Percentiles rank a stretch among this genome's conserved stretches.
Evolutionary conservation across 2,888 invertebrate genomes (phyloP).

Genomic region (Drosophila borborema): DNA sequence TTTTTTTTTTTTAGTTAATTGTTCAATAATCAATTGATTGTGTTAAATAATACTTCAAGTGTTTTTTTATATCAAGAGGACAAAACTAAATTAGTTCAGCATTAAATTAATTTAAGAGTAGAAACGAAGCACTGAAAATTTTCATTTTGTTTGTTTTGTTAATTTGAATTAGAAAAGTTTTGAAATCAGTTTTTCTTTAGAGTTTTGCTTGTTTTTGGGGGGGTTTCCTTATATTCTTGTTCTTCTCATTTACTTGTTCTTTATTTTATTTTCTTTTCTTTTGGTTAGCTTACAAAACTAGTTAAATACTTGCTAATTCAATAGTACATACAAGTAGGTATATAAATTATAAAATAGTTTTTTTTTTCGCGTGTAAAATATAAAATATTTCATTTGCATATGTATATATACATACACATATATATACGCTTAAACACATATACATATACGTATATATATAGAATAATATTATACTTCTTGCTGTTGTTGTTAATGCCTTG

Average conservation of each 20-base stretch:
- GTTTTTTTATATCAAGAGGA: slow-evolving; percentile 26
- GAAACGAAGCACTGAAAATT: slow-evolving; percentile 53
- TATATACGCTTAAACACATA: slow-evolving; percentile 40
- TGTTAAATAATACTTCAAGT: slow-evolving; percentile 75
- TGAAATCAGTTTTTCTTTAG: slow-evolving; percentile 44
- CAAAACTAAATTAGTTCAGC: slow-evolving; percentile 64
- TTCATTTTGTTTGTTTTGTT: neutral
- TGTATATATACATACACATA: slow-evolving; percentile 27
- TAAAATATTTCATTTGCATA: slow-evolving; percentile 57
- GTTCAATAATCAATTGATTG: slow-evolving; percentile 55
- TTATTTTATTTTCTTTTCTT: slow-evolving; percentile 19
- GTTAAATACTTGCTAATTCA: slow-evolving; percentile 80
- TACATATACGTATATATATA: slow-evolving; percentile 39
- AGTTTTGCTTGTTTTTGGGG: neutral
- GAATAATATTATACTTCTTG: slow-evolving; percentile 46
- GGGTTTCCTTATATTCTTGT: slow-evolving; percentile 8
- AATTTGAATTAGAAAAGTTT: slow-evolving; percentile 54
- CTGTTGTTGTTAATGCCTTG: slow-evolving; percentile 60
- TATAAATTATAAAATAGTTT: slow-evolving; percentile 77
- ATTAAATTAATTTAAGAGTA: slow-evolving; percentile 12
- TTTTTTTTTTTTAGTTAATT: neutral
- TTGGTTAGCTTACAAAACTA: slow-evolving; percentile 76
- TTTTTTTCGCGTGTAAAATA: slow-evolving; percentile 73
- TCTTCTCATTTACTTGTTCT: slow-evolving; percentile 5
- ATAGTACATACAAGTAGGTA: slow-evolving; percentile 80